Conservation (phyloP, 92 coral and sea anemone species). For the Epizoanthus illoricatus region DNA sequence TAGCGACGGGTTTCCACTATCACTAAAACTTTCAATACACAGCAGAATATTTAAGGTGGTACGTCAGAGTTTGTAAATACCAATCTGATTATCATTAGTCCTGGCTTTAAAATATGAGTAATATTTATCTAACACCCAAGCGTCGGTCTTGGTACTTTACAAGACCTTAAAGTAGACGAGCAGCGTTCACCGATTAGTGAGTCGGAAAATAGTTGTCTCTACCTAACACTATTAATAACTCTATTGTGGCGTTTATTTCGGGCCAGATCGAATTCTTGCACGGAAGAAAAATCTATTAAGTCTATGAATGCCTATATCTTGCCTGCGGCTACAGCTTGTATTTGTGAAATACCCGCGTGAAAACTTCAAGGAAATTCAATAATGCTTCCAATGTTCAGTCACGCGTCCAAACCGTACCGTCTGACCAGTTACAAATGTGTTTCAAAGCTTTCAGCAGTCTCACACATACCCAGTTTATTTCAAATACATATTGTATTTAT, state of each 20-base stretch:
- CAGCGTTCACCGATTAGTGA: not conserved
- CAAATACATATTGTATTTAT: too few relatives aligned
- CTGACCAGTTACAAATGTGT: slow-evolving; percentile 21
- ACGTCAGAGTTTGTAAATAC: not conserved
- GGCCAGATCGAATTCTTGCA: slow-evolving; percentile 14
- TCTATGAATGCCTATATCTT: not conserved
- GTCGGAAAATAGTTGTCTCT: too few relatives aligned
- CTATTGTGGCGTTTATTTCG: not conserved
- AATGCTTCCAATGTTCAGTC: not conserved
- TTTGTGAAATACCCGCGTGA: not conserved
- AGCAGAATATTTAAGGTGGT: not conserved
- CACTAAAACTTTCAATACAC: not conserved
- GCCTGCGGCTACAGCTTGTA: slow-evolving; percentile 24
- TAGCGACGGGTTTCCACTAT: not conserved
- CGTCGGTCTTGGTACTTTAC: not conserved
- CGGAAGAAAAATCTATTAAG: slow-evolving; percentile 11
- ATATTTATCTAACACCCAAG: not conserved
- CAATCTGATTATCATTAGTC: not conserved
- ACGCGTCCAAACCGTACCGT: not conserved
- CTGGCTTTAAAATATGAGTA: not conserved
- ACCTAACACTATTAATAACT: not conserved
- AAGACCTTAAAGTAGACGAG: not conserved
- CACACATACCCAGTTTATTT: too few relatives aligned
- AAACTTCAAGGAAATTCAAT: not conserved
- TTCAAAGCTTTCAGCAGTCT: slow-evolving; percentile 8